These are phyloP conservation scores for Oostethus manadensis DNA, from an alignment of 2,113 vertebrate genomes.

Conservation along the genomic window DNA sequence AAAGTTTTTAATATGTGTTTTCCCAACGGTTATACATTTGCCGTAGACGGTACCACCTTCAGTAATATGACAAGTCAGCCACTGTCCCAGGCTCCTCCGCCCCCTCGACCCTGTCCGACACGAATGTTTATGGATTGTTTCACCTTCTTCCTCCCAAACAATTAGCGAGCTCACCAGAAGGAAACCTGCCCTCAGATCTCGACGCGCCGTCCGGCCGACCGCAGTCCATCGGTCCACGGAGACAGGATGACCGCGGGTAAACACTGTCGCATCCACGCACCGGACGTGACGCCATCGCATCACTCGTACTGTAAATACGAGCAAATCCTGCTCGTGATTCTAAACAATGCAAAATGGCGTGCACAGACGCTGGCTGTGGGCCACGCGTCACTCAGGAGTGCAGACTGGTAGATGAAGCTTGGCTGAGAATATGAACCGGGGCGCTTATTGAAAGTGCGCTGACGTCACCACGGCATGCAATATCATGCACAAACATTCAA, in stretches of 20 bases:
- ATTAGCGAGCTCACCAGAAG: constrained; percentile 49
- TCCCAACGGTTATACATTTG: too few species aligned
- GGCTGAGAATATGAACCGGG: constrained; percentile 90
- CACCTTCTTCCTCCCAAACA: constrained; percentile 66
- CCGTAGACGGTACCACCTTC: too few species aligned
- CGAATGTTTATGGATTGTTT: constrained; percentile 65
- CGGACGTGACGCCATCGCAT: constrained; percentile 7
- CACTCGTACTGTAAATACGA: neutral
- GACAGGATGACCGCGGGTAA: constrained; percentile 8
- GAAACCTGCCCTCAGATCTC: constrained; percentile 52
- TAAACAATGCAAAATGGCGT: too few species aligned
- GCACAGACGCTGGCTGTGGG: constrained; percentile 81
- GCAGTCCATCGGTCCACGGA: constrained; percentile 7
- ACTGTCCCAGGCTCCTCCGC: constrained; percentile 58
- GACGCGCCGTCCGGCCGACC: constrained; percentile 20
- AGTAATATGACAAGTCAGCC: constrained; percentile 47
- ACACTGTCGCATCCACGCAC: constrained; percentile 1
- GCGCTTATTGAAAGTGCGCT: constrained; percentile 94
- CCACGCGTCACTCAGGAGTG: constrained; percentile 87
- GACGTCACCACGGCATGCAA: constrained; percentile 75
- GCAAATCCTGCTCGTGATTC: constrained; percentile 75
- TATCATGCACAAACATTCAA: too few species aligned
- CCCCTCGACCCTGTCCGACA: constrained; percentile 33
- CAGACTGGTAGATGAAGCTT: constrained; percentile 89
- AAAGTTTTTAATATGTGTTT: too few species aligned